Evolutionary conservation across 2,113 vertebrate species (phyloP).

Genomic region (Capra hircus): DNA sequence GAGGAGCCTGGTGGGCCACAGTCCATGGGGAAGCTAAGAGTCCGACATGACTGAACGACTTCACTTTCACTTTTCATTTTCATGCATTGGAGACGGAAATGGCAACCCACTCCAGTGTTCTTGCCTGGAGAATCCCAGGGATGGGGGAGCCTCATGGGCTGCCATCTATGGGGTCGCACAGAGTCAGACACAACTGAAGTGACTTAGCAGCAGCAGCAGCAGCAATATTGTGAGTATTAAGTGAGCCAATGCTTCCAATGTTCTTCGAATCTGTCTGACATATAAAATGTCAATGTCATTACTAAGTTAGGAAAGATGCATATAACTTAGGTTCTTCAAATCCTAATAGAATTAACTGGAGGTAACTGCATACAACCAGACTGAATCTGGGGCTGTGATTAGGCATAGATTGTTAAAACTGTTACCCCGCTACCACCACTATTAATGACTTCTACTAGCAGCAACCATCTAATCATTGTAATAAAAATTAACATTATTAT

Average conservation of each 20-base stretch:
- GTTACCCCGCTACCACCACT: neutral
- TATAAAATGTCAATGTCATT: neutral
- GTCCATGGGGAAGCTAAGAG: too few relatives aligned
- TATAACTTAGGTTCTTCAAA: neutral
- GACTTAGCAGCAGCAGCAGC: too few relatives aligned
- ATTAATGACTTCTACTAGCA: neutral
- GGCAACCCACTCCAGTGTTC: too few relatives aligned
- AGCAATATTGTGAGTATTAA: neutral
- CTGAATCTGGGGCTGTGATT: neutral
- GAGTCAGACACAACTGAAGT: too few relatives aligned
- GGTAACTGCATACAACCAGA: neutral
- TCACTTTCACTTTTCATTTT: too few relatives aligned
- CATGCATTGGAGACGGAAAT: too few relatives aligned
- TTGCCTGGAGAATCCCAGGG: too few relatives aligned
- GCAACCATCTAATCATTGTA: neutral
- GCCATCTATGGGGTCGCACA: too few relatives aligned
- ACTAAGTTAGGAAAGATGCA: neutral
- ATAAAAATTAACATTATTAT: neutral
- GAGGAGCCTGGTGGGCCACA: too few relatives aligned
- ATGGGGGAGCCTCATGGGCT: too few relatives aligned
- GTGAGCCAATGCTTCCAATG: neutral
- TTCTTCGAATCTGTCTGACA: neutral
- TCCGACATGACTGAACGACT: too few relatives aligned
- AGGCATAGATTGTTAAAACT: neutral
- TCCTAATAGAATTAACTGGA: neutral